Evolutionary conservation across 2,797 vertebrate genomes (phyloP).

Genomic region (Miichthys miiuy): DNA sequence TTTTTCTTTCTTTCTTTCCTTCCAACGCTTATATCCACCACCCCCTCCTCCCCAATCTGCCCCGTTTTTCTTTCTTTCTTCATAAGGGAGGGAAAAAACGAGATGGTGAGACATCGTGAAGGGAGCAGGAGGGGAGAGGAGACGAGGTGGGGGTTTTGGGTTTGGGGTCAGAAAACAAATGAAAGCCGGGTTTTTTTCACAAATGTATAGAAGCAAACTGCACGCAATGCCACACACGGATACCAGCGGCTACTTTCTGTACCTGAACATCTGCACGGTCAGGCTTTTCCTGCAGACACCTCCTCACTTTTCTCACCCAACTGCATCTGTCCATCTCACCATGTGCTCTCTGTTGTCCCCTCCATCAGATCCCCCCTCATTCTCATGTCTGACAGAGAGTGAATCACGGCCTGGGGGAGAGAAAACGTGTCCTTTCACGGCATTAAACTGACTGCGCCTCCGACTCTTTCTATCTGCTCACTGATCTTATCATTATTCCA

Average conservation of each 20-base stretch:
- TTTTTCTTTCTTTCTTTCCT: constrained; percentile 30
- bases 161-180: constrained; percentile 56
- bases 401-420: constrained; percentile 50
- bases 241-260: constrained; percentile 19
- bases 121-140: constrained; percentile 4
- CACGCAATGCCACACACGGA: constrained; percentile 43
- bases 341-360: constrained; percentile 45
- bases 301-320: constrained; percentile 13
- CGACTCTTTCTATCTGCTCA: constrained; percentile 58
- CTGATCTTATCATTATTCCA: constrained; percentile 76
- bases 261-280: constrained; percentile 40
- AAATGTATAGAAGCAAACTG: constrained; percentile 28
- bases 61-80: constrained; percentile 41
- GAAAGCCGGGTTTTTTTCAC: constrained; percentile 50
- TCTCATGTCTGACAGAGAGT: constrained; percentile 43
- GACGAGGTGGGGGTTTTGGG: neutral
- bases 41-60: constrained; percentile 60
- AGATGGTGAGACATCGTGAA: constrained; percentile 23
- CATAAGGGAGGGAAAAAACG: constrained; percentile 38
- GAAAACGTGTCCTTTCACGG: constrained; percentile 60
- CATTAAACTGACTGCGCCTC: constrained; percentile 61
- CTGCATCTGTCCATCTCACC: constrained; percentile 38
- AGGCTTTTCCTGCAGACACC: constrained; percentile 21
- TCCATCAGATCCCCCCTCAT: constrained; percentile 44
- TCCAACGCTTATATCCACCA: constrained; percentile 36